A percentile compares a stretch with the other conserved stretches of the same genome.
Conservation (phyloP, 1,140 invertebrate species). For the Agrilus planipennis region DNA sequence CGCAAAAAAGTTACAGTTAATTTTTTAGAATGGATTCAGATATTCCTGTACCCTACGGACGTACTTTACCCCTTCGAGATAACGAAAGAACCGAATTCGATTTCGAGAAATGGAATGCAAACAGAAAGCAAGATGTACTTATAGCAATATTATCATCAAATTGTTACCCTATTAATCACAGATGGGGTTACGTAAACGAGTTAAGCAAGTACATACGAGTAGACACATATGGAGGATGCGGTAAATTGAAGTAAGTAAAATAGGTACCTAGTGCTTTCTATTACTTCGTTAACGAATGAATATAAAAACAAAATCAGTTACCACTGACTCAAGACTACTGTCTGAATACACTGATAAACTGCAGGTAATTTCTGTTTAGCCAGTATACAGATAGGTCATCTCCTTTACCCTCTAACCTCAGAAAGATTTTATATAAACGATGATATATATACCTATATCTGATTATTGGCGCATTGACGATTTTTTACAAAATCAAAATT, state of each 20-base stretch:
- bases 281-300: no score
- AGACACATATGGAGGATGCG: constrained; percentile 46
- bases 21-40: constrained; percentile 47
- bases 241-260: constrained; percentile 29
- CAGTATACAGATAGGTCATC: no score
- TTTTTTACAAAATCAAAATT: no score
- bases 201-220: constrained; percentile 42
- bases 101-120: constrained; percentile 16
- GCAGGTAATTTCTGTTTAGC: no score
- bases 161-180: constrained; percentile 40
- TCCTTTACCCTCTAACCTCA: no score
- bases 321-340: no score
- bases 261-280: no score
- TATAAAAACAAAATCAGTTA: no score
- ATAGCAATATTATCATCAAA: constrained; percentile 51
- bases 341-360: no score
- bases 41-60: constrained; percentile 55
- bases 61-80: constrained; percentile 36
- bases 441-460: no score
- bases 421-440: no score
- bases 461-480: no score
- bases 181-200: constrained; percentile 47
- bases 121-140: constrained; percentile 34
- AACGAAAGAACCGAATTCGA: constrained; percentile 13
- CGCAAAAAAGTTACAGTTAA: not conserved